Base-by-base conservation (phyloP, 2,113 vertebrate species). In the Protomyctophum bolini region DNA sequence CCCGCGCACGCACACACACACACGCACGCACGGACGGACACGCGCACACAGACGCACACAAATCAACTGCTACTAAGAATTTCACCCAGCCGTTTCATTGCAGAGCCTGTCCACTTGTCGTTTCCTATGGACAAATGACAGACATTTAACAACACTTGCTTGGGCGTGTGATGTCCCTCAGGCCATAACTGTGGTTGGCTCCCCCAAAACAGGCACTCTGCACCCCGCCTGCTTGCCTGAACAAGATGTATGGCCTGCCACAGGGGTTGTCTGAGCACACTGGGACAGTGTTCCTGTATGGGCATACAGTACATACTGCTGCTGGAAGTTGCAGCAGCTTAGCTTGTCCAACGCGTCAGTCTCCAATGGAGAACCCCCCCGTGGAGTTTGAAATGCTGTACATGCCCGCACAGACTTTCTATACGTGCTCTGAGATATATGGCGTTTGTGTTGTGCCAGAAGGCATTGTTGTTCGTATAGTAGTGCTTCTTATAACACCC, bases 161-260 rank as follows among this genome's bases (percentile, higher is more conserved):
- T 83, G 77, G 64, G 56, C 70, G 1, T 9, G 54, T 9, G 54
- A 55, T 41, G 49, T 87, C 79, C 70, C 81, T 54, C 3, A 59
- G 82, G 82, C 70, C 58, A 61, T 83, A 79, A 83, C 76, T 78
- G 61, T 57, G 73, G 61, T 55, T 46, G 21, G 76, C 59, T 83
- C 75, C 69, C 21, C 83, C 67, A 81, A 41, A 86, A 88, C 81
- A 86, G 79, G 75, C 86, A 86, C 70, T 70, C 69, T 49, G 54
- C 68, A 52, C 81, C 48, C 74, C 29, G n/a, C 70, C 72, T 69
- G 80, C 63, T 85, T 56, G 10, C 72, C 6, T 55, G 80, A 82
- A 74, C 58, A 83, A 88, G 84, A 88, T 83, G 66, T 83, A 86
- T 88, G 80, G 54, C 14, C 75, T 79, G 33, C 61, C 52, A 72